A percentile compares a stretch with the other conserved stretches of the same genome.
phyloP scores from a whole-genome alignment of 2,797 vertebrate species.

The Notoglanidium macrostoma region DNA sequence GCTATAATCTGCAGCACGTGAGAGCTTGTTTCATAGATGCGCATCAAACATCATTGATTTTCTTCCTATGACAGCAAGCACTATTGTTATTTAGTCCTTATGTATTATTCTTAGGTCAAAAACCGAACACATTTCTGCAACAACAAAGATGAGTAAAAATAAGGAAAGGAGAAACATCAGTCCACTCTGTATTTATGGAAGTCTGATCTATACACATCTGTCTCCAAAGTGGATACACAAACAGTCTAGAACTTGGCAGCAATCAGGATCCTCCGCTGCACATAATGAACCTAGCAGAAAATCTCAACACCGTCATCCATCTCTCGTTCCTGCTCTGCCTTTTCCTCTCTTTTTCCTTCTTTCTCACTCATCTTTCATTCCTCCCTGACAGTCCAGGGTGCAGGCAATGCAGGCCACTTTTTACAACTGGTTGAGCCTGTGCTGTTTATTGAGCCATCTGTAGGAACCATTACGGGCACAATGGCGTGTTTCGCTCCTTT shows the following conservation, averaged over 20 bases:
- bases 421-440: slow-evolving; percentile 46
- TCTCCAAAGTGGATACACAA: slow-evolving; percentile 23
- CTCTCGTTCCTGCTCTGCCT: slow-evolving; percentile 22
- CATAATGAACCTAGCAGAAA: slow-evolving; percentile 35
- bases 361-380: slow-evolving; percentile 43
- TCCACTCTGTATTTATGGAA: slow-evolving; percentile 38
- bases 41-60: neutral
- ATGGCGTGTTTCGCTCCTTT: neutral
- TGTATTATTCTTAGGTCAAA: neutral
- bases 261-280: neutral
- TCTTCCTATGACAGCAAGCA: neutral
- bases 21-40: neutral
- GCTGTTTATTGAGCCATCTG: slow-evolving; percentile 54
- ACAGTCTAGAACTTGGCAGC: slow-evolving; percentile 30
- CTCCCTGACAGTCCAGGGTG: slow-evolving; percentile 51
- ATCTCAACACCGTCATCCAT: slow-evolving; percentile 36
- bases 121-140: neutral
- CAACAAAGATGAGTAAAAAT: neutral
- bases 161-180: neutral
- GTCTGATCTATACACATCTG: slow-evolving; percentile 27
- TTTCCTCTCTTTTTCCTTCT: slow-evolving; percentile 37
- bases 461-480: slow-evolving; percentile 53
- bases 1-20: neutral
- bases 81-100: neutral
- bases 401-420: slow-evolving; percentile 44